These are phyloP conservation scores for Alcis repandata DNA, from an alignment of 2,888 invertebrate species.

Conservation along the genomic window DNA sequence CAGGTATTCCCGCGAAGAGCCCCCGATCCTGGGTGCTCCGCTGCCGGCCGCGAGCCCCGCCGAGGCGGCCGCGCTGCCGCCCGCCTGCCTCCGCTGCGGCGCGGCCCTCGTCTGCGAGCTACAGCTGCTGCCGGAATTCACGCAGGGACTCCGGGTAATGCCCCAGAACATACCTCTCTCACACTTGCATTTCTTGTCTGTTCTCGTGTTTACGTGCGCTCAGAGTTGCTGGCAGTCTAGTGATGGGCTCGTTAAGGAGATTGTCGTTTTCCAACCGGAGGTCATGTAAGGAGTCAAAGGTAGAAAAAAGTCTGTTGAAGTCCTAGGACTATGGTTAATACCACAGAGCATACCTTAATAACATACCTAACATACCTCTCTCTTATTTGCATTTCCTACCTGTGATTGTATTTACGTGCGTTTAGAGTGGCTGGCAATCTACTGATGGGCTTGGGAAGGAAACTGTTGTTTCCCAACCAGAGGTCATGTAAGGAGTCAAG, in stretches of 20 bases:
- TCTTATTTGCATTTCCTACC: conserved; percentile 93
- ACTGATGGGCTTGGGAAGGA: conserved; percentile 90
- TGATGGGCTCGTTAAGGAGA: conserved; percentile 89
- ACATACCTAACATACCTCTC: conserved; percentile 62
- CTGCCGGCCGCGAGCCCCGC: conserved; percentile 81
- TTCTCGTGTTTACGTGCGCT: conserved; percentile 93
- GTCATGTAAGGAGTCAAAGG: conserved; percentile 61
- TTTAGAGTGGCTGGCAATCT: conserved; percentile 92
- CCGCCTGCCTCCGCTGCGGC: conserved; percentile 90
- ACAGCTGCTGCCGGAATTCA: conserved; percentile 93
- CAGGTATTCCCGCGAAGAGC: conserved; percentile 92
- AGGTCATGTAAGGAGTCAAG: conserved; percentile 74
- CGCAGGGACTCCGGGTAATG: conserved; percentile 89
- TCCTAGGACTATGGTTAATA: no score
- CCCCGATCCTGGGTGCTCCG: conserved; percentile 90
- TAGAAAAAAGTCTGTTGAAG: background rate
- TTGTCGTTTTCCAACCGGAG: conserved; percentile 92
- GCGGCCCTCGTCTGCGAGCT: conserved; percentile 92
- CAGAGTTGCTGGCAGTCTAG: conserved; percentile 94
- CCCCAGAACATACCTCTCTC: conserved; percentile 80
- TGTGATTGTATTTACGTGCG: conserved; percentile 66
- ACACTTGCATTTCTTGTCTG: conserved; percentile 94
- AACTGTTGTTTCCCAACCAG: conserved; percentile 91
- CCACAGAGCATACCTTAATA: no score
- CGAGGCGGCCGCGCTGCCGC: conserved; percentile 66